Evolutionary conservation across 2,113 vertebrate species (phyloP).

Genomic region (Globicephala melas): DNA sequence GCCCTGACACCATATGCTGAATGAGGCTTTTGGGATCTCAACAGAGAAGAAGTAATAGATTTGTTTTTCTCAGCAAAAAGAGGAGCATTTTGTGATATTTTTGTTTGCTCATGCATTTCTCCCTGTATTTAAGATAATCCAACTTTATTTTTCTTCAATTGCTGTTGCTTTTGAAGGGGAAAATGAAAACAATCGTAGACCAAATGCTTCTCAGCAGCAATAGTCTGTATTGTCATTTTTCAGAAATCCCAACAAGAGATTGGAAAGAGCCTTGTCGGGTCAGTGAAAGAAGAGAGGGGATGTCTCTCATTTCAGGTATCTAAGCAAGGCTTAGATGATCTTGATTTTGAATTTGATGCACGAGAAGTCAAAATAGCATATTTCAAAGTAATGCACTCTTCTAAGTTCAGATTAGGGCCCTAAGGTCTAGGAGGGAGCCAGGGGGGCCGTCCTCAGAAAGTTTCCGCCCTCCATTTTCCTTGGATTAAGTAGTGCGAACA

Average conservation of each 20-base stretch:
- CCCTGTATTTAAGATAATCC: constrained; percentile 42
- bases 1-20: background rate
- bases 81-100: constrained; percentile 19
- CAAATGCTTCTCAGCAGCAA: constrained; percentile 24
- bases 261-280: background rate
- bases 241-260: constrained; percentile 16
- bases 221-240: constrained; percentile 29
- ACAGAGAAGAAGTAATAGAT: constrained; percentile 20
- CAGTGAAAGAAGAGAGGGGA: background rate
- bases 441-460: background rate
- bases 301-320: background rate
- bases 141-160: constrained; percentile 39
- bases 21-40: background rate
- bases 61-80: constrained; percentile 40
- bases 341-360: constrained; percentile 30
- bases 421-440: background rate
- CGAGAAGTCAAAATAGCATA: constrained; percentile 4
- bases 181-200: constrained; percentile 30
- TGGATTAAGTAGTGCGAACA: background rate
- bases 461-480: background rate
- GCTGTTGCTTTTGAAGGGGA: constrained; percentile 22
- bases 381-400: background rate
- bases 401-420: background rate
- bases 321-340: background rate
- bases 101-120: background rate